Evolutionary conservation across 2,888 invertebrate genomes (phyloP).

Genomic region (Dicranocentrus wangi): DNA sequence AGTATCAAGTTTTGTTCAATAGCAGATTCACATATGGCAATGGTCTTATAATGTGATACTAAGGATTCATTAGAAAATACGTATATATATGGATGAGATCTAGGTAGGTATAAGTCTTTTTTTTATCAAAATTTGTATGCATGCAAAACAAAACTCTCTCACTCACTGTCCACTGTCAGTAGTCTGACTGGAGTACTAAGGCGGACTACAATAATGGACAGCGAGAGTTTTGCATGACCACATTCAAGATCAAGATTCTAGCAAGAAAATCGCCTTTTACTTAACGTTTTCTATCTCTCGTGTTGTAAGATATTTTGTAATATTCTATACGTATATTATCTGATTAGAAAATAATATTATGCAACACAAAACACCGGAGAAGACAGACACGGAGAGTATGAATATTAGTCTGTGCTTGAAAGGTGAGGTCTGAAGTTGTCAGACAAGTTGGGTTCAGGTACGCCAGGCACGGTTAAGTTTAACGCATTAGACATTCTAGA

Average conservation of each 20-base stretch:
- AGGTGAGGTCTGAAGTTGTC: background rate
- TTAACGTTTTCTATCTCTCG: background rate
- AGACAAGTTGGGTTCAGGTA: slow-evolving; percentile 11
- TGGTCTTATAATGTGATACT: too few relatives aligned
- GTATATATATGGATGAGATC: too few relatives aligned
- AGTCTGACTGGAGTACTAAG: too few relatives aligned
- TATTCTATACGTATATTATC: background rate
- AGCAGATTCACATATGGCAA: too few relatives aligned
- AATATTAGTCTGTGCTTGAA: too few relatives aligned
- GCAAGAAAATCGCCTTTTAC: background rate
- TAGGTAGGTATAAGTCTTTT: too few relatives aligned
- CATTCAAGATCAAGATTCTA: background rate
- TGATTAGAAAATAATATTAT: background rate
- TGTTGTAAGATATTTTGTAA: background rate
- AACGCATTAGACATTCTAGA: background rate
- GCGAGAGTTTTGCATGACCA: background rate
- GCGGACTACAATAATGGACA: too few relatives aligned
- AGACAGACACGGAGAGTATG: background rate
- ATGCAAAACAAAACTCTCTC: too few relatives aligned
- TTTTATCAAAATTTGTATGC: too few relatives aligned
- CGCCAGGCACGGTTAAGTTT: background rate
- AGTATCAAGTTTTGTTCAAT: too few relatives aligned
- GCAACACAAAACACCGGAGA: background rate
- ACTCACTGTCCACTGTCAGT: too few relatives aligned
- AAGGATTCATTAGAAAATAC: too few relatives aligned